Conservation (phyloP, 2,888 invertebrate genomes). For the Protonemura montana region DNA sequence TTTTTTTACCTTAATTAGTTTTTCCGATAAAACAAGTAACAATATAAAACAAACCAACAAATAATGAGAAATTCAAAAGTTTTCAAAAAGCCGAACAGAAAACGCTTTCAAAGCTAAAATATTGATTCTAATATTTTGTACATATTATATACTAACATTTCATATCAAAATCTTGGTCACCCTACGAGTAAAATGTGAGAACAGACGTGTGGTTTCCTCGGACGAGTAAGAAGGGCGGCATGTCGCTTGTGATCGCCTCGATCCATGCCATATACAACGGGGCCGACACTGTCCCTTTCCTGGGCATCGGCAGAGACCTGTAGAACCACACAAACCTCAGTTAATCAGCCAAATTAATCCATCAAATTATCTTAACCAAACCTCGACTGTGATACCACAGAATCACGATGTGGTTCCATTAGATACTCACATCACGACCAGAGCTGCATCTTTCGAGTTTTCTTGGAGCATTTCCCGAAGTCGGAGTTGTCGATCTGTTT, state of each 20-base stretch:
- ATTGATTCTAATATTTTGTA: neutral
- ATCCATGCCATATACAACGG: conserved; percentile 96
- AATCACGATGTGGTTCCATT: too few species aligned
- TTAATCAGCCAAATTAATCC: neutral
- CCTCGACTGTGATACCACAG: too few species aligned
- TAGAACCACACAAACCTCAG: neutral
- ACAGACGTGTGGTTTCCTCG: conserved; percentile 89
- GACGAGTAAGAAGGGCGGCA: conserved; percentile 88
- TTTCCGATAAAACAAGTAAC: neutral
- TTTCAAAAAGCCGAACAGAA: neutral
- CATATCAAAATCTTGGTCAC: neutral
- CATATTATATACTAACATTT: neutral
- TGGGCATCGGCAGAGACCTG: conserved; percentile 50
- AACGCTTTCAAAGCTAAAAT: neutral
- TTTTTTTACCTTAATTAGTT: neutral
- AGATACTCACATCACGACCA: conserved; percentile 88
- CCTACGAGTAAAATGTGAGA: conserved; percentile 85
- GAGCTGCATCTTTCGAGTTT: conserved; percentile 85
- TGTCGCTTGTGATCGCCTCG: conserved; percentile 85
- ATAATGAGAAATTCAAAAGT: neutral
- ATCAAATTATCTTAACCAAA: neutral
- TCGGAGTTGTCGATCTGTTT: conserved; percentile 89
- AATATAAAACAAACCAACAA: neutral
- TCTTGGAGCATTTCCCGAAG: conserved; percentile 87
- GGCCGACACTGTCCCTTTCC: conserved; percentile 81